A percentile compares a stretch with the other conserved stretches of the same genome.
Evolutionary conservation across 2,113 vertebrate genomes (phyloP).

Genomic region (Oxyura jamaicensis): DNA sequence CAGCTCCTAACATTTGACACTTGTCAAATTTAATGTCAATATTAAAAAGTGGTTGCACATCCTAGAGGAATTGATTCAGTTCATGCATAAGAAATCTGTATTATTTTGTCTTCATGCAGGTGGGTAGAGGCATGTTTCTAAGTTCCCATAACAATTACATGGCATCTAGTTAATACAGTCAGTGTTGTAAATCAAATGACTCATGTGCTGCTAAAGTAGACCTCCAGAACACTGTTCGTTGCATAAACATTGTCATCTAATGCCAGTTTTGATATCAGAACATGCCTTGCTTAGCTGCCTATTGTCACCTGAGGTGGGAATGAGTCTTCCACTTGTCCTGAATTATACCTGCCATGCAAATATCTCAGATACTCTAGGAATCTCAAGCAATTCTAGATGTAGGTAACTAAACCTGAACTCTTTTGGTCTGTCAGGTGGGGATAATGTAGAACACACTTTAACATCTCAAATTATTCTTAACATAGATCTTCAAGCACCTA

Average conservation of each 20-base stretch:
- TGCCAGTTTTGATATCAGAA: not conserved
- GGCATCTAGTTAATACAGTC: not conserved
- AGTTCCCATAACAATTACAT: not conserved
- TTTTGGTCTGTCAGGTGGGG: not conserved
- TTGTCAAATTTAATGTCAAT: not conserved
- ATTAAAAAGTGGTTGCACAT: not conserved
- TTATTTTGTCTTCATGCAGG: not conserved
- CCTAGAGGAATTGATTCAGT: not conserved
- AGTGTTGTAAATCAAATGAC: not conserved
- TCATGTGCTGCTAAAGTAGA: not conserved
- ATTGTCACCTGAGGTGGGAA: not conserved
- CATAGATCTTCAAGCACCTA: not conserved
- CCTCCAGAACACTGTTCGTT: not conserved
- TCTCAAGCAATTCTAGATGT: not conserved
- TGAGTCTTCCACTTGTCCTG: not conserved
- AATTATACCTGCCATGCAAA: accelerated
- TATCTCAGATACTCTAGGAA: not conserved
- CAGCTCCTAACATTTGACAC: no score
- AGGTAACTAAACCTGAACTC: not conserved
- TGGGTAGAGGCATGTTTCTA: not conserved
- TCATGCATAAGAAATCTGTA: not conserved
- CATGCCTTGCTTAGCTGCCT: not conserved
- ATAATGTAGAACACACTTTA: not conserved
- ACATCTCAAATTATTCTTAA: not conserved
- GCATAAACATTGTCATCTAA: not conserved